phyloP scores from a whole-genome alignment of 2,797 vertebrate species.

The Myotis daubentonii region DNA sequence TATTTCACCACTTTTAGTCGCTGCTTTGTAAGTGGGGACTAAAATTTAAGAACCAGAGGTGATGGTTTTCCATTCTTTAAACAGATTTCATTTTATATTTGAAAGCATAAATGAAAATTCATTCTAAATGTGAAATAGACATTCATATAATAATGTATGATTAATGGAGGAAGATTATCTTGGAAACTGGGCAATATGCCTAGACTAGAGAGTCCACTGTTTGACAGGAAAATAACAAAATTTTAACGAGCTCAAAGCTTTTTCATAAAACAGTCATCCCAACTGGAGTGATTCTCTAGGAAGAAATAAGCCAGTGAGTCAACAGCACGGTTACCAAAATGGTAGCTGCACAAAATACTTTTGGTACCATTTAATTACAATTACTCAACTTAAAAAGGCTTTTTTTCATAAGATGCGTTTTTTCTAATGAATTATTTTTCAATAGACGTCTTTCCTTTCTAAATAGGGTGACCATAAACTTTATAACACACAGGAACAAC shows the following conservation, averaged over 20 bases:
- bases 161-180: conserved; percentile 18
- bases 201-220: neutral
- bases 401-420: neutral
- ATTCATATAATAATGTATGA: conserved; percentile 1
- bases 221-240: conserved; percentile 26
- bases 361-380: neutral
- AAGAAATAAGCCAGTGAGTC: conserved; percentile 11
- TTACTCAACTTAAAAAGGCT: neutral
- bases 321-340: neutral
- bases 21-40: neutral
- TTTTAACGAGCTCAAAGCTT: neutral
- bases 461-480: neutral
- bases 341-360: neutral
- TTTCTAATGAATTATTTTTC: conserved; percentile 24
- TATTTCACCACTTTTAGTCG: neutral
- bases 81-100: conserved; percentile 35
- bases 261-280: neutral
- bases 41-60: conserved; percentile 9
- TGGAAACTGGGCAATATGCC: conserved; percentile 7
- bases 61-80: conserved; percentile 34
- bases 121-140: neutral
- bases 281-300: conserved; percentile 6
- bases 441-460: neutral
- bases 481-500: neutral
- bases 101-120: conserved; percentile 21